Percentiles rank a stretch among this genome's conserved stretches.
Evolutionary conservation across 2,888 invertebrate species (phyloP).

Genomic region (Lymantria dispar): DNA sequence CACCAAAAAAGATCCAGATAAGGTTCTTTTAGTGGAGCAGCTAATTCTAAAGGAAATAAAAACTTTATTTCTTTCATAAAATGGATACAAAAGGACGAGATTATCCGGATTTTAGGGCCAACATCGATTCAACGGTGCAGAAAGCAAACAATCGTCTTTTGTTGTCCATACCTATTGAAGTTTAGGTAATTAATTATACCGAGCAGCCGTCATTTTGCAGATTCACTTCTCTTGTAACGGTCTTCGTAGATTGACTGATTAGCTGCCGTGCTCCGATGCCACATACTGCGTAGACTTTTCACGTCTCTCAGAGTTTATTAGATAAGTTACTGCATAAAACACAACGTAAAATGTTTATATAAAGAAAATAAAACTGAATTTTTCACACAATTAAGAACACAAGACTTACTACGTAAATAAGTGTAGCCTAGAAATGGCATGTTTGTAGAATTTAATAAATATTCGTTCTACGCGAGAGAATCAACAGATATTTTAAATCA

Average conservation of each 20-base stretch:
- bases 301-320: no score
- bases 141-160: constrained; percentile 77
- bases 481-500: no score
- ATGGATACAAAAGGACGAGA: constrained; percentile 70
- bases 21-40: constrained; percentile 41
- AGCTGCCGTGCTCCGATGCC: constrained; percentile 11
- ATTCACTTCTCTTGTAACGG: constrained; percentile 60
- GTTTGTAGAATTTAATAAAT: no score
- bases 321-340: no score
- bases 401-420: no score
- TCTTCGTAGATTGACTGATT: constrained; percentile 60
- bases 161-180: constrained; percentile 70
- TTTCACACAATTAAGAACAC: no score
- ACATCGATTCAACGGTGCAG: constrained; percentile 69
- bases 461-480: no score
- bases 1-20: constrained; percentile 25
- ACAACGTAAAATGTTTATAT: no score
- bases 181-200: constrained; percentile 73
- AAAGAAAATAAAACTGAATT: no score
- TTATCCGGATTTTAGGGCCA: constrained; percentile 72
- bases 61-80: constrained; percentile 73
- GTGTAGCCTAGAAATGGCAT: no score
- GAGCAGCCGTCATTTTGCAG: constrained; percentile 64
- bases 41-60: constrained; percentile 66
- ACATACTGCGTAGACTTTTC: not conserved